Percentiles rank a stretch among this genome's conserved stretches.
phyloP scores from a whole-genome alignment of 1,140 invertebrate genomes.

The Papilio xuthus region DNA sequence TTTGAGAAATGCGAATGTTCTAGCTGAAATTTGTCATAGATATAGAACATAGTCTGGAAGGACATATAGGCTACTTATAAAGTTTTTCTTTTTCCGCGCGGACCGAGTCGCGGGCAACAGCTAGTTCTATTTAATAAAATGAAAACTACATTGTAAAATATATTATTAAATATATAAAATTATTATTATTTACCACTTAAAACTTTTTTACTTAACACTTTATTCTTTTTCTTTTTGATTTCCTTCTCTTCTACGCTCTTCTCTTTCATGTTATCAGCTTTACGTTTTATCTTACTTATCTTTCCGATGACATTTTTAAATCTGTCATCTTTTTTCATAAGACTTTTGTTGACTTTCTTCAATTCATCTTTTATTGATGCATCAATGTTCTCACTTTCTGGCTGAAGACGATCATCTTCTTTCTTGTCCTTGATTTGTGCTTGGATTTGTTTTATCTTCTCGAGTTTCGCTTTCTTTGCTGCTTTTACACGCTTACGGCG shows the following conservation, averaged over 20 bases:
- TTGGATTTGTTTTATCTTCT: constrained; percentile 73
- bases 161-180: too few species aligned
- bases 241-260: constrained; percentile 46
- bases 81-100: too few species aligned
- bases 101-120: too few species aligned
- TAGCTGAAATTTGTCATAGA: too few species aligned
- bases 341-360: constrained; percentile 73
- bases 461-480: constrained; percentile 75
- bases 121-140: too few species aligned
- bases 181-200: constrained; percentile 57
- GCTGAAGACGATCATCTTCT: constrained; percentile 46
- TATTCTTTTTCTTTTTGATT: constrained; percentile 57
- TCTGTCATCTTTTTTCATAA: constrained; percentile 77
- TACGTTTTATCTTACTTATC: constrained; percentile 78
- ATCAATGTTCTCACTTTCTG: constrained; percentile 60
- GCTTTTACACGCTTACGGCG: constrained; percentile 70
- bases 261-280: constrained; percentile 61
- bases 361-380: constrained; percentile 64
- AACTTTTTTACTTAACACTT: constrained; percentile 47
- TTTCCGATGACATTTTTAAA: constrained; percentile 81
- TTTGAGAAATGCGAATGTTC: too few species aligned
- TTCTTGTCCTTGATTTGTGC: constrained; percentile 65
- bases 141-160: background rate
- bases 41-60: too few species aligned
- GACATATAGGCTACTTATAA: too few species aligned